phyloP scores from a whole-genome alignment of 2,113 vertebrate genomes.

The Chlamydotis undulata region DNA sequence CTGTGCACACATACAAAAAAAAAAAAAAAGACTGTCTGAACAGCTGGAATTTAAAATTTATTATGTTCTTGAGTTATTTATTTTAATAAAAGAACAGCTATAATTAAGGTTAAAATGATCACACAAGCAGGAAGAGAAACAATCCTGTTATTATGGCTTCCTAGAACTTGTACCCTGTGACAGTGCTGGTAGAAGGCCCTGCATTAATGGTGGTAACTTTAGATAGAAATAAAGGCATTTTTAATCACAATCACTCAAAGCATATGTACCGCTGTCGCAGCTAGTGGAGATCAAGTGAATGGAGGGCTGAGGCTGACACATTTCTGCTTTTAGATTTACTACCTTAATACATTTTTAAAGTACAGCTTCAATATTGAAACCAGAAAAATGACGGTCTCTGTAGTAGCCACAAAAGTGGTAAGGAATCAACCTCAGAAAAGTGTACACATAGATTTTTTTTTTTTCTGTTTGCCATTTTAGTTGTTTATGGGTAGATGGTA shows the following conservation, averaged over 20 bases:
- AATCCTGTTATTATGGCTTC: not conserved
- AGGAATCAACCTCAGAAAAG: not conserved
- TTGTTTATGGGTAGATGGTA: not conserved
- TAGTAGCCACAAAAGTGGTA: not conserved
- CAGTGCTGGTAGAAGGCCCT: conserved; percentile 13
- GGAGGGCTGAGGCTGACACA: not conserved
- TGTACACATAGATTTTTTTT: not conserved
- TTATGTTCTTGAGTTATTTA: conserved; percentile 48
- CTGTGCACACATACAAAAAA: not conserved
- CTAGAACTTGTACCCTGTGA: conserved; percentile 14
- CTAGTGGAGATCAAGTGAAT: conserved; percentile 1
- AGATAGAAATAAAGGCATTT: not conserved
- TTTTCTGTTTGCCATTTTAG: not conserved
- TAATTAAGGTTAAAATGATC: conserved; percentile 59
- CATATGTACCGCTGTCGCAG: not conserved
- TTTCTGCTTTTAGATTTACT: conserved; percentile 28
- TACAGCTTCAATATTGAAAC: not conserved
- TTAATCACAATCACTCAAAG: conserved; percentile 38
- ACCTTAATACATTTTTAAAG: not conserved
- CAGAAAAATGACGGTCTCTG: not conserved
- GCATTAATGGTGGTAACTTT: conserved; percentile 34
- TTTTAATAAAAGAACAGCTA: conserved; percentile 59
- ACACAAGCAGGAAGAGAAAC: conserved; percentile 38
- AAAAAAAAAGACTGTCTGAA: conserved; percentile 51
- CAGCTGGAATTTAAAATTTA: conserved; percentile 55